Evolutionary conservation across 2,888 invertebrate species (phyloP), one percentile per base, ranked within the genome.

Genomic region (Cosmorhoe ocellata): DNA sequence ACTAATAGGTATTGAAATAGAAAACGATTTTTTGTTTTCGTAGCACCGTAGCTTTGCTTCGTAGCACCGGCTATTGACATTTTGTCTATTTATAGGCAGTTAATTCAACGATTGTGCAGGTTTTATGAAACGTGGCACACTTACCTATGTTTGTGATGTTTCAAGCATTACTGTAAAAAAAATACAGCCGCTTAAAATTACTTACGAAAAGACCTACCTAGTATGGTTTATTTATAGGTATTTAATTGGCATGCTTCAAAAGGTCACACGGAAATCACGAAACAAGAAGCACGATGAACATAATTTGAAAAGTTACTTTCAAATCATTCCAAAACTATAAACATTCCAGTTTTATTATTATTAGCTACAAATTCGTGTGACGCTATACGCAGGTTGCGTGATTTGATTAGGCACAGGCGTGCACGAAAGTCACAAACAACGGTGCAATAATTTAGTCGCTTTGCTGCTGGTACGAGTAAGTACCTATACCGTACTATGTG

Each of bases 381-480:
- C 64, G 67, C 24, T 24, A 39, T 61, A 60, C 64, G 58, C 59
- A 58, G 50, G 61, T 58, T 61, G 82, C 81, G 77, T 79, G 81
- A 63, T 55, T 39, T 46, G 61, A 18, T 18, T 18, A 18, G 55
- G 59, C 6, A 43, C 61, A 59, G 60, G 61, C 66, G 67, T 63
- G 66, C 82, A 81, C 79, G 81, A 81, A 74, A 76, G 65, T 57
- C 53, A 54, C 61, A 54, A 58, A 46, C 58, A 67, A 74, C 69
- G 66, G 67, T 78, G 74, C 76, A 72, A 75, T 76, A 71, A 73
- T 64, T 75, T 57, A 70, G 54, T 30, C 47, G 45, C 39, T 11
- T 26, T 42, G 31, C 39, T 9, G 10, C n/a, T 34, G 36, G 7
- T 43, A 44, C 28, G 13, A n/a, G n/a, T n/a, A n/a, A n/a, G n/a